Conservation (phyloP, 2,888 invertebrate genomes). For the Standfussiana lucernea region DNA sequence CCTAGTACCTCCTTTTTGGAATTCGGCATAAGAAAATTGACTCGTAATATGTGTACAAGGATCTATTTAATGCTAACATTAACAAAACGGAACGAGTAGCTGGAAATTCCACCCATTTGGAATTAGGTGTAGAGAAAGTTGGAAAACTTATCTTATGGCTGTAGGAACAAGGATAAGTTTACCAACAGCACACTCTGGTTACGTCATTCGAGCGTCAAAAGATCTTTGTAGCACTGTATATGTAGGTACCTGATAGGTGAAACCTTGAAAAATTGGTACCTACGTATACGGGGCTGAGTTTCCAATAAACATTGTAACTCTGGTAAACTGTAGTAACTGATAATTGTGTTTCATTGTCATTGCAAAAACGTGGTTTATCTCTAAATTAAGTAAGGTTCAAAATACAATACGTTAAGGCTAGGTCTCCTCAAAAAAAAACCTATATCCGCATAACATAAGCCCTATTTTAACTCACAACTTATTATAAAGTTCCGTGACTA, state of each 20-base stretch:
- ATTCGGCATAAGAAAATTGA: not conserved
- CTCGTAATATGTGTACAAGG: not conserved
- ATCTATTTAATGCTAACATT: not conserved
- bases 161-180: not conserved
- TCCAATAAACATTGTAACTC: not conserved
- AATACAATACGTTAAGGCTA: not conserved
- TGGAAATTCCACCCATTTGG: not conserved
- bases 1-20: not conserved
- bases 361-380: not conserved
- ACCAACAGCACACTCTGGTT: not conserved
- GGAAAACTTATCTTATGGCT: not conserved
- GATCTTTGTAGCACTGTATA: not conserved
- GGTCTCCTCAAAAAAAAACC: not conserved
- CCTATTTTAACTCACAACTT: constrained; percentile 25
- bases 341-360: not conserved
- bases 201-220: not conserved
- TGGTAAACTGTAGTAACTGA: not conserved
- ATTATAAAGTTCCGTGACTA: constrained; percentile 45
- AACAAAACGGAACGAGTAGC: not conserved
- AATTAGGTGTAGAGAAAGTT: not conserved
- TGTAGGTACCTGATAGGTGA: not conserved
- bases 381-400: not conserved
- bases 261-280: too few species aligned
- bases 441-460: not conserved
- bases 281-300: not conserved